Percentiles rank a stretch among this genome's conserved stretches.
phyloP scores from a whole-genome alignment of 2,888 invertebrate species.

The Nemurella pictetii region DNA sequence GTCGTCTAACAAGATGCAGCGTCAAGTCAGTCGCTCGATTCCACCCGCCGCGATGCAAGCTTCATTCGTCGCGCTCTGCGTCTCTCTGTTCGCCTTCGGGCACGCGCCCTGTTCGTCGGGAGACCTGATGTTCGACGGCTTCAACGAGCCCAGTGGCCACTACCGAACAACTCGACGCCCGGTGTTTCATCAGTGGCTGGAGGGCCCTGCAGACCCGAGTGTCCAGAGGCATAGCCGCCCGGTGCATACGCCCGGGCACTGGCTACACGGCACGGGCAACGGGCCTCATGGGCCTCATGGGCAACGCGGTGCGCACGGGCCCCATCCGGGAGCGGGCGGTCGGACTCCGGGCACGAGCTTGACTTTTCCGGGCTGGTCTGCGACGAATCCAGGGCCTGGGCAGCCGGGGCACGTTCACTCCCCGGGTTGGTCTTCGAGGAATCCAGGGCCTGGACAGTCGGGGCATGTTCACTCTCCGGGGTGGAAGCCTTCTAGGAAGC shows the following conservation, averaged over 20 bases:
- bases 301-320: neutral
- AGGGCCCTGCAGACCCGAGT: neutral
- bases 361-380: neutral
- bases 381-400: neutral
- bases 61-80: neutral
- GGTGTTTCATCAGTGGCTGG: neutral
- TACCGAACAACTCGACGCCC: neutral
- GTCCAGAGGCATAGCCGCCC: neutral
- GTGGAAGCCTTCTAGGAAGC: neutral
- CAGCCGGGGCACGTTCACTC: neutral
- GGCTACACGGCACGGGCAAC: neutral
- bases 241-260: neutral
- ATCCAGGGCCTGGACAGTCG: neutral
- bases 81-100: neutral
- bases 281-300: neutral
- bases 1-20: neutral
- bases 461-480: neutral
- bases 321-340: neutral
- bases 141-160: neutral
- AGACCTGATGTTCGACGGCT: neutral
- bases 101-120: neutral
- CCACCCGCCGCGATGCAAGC: neutral
- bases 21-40: neutral
- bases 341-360: neutral
- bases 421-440: neutral